A percentile compares a stretch with the other conserved stretches of the same genome.
Evolutionary conservation across 2,888 invertebrate species (phyloP).

Genomic region (Aricia artaxerxes): DNA sequence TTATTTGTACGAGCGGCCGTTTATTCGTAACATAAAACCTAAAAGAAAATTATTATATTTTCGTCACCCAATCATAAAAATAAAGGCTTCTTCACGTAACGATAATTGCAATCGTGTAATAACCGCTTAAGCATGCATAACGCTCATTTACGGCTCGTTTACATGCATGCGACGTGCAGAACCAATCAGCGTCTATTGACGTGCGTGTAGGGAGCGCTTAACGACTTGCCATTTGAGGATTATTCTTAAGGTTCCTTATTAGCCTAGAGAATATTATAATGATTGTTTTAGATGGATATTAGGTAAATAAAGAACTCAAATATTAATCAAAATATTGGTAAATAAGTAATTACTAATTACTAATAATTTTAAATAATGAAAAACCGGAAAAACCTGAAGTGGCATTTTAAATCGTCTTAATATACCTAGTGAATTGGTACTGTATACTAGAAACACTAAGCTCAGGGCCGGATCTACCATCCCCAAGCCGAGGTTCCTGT

Average conservation of each 20-base stretch:
- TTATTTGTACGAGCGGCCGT: too few species aligned
- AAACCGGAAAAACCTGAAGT: too few species aligned
- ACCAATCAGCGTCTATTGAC: slow-evolving; percentile 14
- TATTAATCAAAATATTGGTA: too few species aligned
- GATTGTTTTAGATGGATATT: not conserved
- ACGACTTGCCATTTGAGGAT: not conserved
- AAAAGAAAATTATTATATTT: not conserved
- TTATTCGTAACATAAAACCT: not conserved
- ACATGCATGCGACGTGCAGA: not conserved
- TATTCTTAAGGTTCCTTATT: not conserved
- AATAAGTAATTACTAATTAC: too few species aligned
- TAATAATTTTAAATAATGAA: too few species aligned
- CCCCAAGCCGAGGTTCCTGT: not conserved
- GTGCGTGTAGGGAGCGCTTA: not conserved
- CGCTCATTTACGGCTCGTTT: slow-evolving; percentile 9
- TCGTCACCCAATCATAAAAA: not conserved
- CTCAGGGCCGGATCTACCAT: not conserved
- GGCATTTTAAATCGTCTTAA: too few species aligned
- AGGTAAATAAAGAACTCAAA: not conserved
- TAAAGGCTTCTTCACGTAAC: not conserved
- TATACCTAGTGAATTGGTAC: too few species aligned
- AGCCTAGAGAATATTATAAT: too few species aligned
- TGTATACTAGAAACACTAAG: too few species aligned
- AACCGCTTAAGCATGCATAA: not conserved
- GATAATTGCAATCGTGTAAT: not conserved